Evolutionary conservation across 2,888 invertebrate species (phyloP), one percentile per base, ranked within the genome.

Genomic region (Bombylius discolor): DNA sequence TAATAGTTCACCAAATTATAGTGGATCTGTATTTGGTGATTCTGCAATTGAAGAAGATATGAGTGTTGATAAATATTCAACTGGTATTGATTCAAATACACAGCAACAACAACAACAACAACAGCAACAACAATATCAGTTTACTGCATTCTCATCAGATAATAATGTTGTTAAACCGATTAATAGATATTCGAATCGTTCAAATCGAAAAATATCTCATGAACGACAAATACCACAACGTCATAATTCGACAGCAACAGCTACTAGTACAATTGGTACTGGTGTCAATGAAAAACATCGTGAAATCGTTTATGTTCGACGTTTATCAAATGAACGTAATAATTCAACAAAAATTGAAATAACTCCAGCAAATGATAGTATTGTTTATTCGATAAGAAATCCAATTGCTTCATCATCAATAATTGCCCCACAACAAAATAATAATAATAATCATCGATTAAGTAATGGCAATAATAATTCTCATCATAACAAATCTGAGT

Each of bases 11-110:
- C 74, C 74, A 14, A 74, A 74, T 60, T 74, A 74, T 56, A 73
- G 73, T 58, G 75, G 73, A 44, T 74, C 74, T 31, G 69, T 74
- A 60, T 74, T 74, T 52, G 74, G 74, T 14, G 74, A 74, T 59
- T 74, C 74, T 7, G 74, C 74, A 47, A 74, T 74, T 36, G 74
- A 73, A 60, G 74, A 74, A 56, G 74, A 74, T 53, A 72, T 74
- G 47, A 74, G 73, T 58, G 70, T 73, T 46, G 73, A 71, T 47
- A 74, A 74, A 63, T 74, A 71, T 63, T 70, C 72, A 4, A 70
- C 69, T 47, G 68, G 72, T 52, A 69, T 65, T 45, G 60, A 68
- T 70, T 60, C 71, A 69, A 23, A 23, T 23, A 23, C 23, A 23
- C 23, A 23, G n/a, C n/a, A n/a, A 61, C 56, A 52, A 14, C 32